Conservation (phyloP, 2,797 vertebrate species). For the Pangasius mekongensis region DNA sequence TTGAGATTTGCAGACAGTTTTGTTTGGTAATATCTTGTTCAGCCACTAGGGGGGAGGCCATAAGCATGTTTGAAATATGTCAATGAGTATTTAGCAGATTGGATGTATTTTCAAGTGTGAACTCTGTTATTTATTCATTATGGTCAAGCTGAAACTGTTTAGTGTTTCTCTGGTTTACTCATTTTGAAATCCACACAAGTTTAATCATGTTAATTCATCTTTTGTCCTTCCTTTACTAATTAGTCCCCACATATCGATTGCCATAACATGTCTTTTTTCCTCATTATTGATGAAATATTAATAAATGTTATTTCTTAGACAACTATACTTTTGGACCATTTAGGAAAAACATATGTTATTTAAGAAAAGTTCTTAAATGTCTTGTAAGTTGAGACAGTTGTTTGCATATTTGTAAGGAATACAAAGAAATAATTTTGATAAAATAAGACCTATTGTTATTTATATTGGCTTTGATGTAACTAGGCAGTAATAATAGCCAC, state of each 20-base stretch:
- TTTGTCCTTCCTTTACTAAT: background rate
- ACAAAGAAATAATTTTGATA: background rate
- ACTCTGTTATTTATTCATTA: constrained; percentile 44
- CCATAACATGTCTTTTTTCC: background rate
- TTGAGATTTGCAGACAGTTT: background rate
- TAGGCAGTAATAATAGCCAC: background rate
- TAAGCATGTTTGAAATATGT: constrained; percentile 62
- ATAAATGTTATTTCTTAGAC: background rate
- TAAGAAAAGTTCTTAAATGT: background rate
- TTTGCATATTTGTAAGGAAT: background rate
- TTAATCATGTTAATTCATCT: constrained; percentile 13
- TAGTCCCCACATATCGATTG: background rate
- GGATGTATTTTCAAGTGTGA: constrained; percentile 53
- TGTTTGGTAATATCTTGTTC: constrained; percentile 55
- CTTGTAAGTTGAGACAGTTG: background rate
- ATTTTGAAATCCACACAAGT: constrained; percentile 30
- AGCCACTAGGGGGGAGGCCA: constrained; percentile 78
- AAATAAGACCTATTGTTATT: background rate
- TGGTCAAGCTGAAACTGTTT: constrained; percentile 42
- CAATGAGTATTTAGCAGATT: constrained; percentile 31
- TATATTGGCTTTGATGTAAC: background rate
- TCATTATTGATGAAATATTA: background rate
- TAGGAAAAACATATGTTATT: background rate
- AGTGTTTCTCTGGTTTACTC: constrained; percentile 28
- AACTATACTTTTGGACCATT: background rate